phyloP scores from a whole-genome alignment of 2,113 vertebrate species.

The Blennius ocellaris region DNA sequence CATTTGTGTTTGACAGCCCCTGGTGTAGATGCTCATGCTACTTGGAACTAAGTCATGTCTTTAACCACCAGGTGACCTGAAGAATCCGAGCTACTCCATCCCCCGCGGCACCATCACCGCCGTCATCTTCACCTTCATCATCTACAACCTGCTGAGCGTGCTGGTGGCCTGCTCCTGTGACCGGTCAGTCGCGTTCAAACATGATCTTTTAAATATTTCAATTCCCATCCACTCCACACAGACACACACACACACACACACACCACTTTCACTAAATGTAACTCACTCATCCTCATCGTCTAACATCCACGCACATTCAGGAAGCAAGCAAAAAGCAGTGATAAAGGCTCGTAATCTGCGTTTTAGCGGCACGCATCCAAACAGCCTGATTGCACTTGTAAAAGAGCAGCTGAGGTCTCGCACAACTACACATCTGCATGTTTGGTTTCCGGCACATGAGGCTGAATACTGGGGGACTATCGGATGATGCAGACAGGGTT shows the following conservation, averaged over 20 bases:
- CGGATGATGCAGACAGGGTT: conserved; percentile 52
- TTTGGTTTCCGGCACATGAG: conserved; percentile 33
- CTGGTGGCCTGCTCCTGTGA: conserved; percentile 90
- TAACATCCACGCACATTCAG: background rate
- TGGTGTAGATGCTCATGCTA: too few relatives aligned
- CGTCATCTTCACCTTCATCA: conserved; percentile 91
- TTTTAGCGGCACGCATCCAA: conserved; percentile 9
- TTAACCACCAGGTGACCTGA: conserved; percentile 86
- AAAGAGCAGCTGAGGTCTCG: background rate
- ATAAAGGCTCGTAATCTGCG: background rate
- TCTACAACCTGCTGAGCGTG: conserved; percentile 88
- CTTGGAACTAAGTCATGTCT: background rate
- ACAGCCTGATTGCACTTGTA: conserved; percentile 25
- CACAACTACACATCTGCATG: conserved; percentile 28
- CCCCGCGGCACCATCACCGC: conserved; percentile 92
- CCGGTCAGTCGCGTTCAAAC: conserved; percentile 77
- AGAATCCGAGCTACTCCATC: conserved; percentile 91
- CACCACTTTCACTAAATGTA: background rate
- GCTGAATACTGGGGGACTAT: conserved; percentile 37
- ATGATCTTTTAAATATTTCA: too few relatives aligned
- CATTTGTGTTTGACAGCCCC: background rate
- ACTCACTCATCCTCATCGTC: background rate
- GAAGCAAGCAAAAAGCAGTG: conserved; percentile 5
- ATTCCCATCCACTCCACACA: too few relatives aligned
- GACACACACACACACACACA: too few relatives aligned